Base-by-base conservation (phyloP, 2,113 vertebrate genomes). In the Tyrannus savana region DNA sequence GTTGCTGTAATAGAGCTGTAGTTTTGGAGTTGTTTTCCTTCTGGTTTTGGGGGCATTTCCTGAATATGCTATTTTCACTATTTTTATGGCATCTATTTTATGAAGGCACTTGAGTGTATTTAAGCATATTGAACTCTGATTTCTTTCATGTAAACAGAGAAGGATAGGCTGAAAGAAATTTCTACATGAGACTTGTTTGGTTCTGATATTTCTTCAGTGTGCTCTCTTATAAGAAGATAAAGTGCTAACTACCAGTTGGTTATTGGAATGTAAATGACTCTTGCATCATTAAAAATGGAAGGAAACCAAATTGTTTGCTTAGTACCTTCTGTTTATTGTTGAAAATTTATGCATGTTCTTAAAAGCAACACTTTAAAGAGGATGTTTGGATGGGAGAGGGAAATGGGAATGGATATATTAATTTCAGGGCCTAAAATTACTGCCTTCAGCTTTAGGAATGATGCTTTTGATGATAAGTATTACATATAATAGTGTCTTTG, bases 161-260 rank as follows among this genome's bases (percentile, higher is more conserved):
- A 84, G 21, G 52, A 31, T 14, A 55, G 28, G 31, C 28, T 78
- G 16, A 72, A 76, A 84, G 49, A 84, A 95, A 80, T 77, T 49
- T 12, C 31, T 72, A 4, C 9, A 4, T 39, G 17, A 75, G 12
- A 17, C 6, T 68, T 53, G 33, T 35, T 73, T 87, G 66, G 15
- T 79, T 94, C 49, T 75, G 55, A 10, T 91, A 68, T 71, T 92
- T 84, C n/a, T 64, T 77, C 60, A 5, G 25, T 75, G 18, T 53
- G 12, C 8, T 90, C 72, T 64, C 59, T 78, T 95, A 68, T 24
- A 75, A 55, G 56, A 94, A 95, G 75, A 84, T 25, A 71, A 72
- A 84, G 22, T 27, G 19, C n/a, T 83, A 89, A n/a, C 49, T 95
- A 35, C 11, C 39, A 41, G 35, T 49, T 88, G 23, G 41, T 47